A percentile compares a stretch with the other conserved stretches of the same genome.
Conservation (phyloP, 2,797 vertebrate genomes). For the Sebastes miniatus region DNA sequence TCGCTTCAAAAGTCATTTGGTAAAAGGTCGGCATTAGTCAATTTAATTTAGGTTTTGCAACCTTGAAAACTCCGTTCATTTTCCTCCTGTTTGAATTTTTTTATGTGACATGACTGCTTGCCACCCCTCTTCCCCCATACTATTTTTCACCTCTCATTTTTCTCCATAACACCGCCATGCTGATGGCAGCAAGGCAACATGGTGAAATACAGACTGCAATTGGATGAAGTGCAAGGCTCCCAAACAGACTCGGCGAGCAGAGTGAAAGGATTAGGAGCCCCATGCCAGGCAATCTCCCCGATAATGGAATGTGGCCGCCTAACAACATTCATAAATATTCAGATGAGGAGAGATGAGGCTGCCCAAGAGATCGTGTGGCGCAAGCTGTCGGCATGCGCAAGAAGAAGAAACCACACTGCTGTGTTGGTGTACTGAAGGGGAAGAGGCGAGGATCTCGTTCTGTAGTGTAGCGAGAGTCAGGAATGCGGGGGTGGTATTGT, state of each 20-base stretch:
- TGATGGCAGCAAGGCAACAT: constrained; percentile 25
- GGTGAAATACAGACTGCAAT: constrained; percentile 49
- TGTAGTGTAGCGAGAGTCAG: constrained; percentile 10
- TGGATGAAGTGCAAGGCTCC: constrained; percentile 55
- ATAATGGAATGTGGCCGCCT: constrained; percentile 75
- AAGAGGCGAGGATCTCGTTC: constrained; percentile 29
- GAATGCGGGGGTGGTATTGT: constrained; percentile 30
- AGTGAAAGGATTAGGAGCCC: constrained; percentile 61
- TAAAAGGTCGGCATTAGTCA: not conserved
- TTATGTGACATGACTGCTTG: constrained; percentile 27
- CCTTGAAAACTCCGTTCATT: constrained; percentile 64
- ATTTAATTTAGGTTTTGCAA: constrained; percentile 58
- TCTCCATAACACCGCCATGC: constrained; percentile 49
- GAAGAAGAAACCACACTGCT: constrained; percentile 16
- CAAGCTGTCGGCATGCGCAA: constrained; percentile 42
- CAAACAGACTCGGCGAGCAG: constrained; percentile 49
- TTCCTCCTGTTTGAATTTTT: constrained; percentile 52
- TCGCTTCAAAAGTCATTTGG: too few relatives aligned
- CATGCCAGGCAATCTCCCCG: constrained; percentile 62
- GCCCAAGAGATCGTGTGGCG: constrained; percentile 49
- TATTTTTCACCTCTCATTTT: constrained; percentile 50
- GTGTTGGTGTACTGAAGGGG: constrained; percentile 10
- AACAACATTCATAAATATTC: constrained; percentile 80
- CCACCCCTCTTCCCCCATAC: not conserved
- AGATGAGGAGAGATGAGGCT: constrained; percentile 59